phyloP scores from a whole-genome alignment of 2,888 invertebrate genomes.

The Trisateles emortualis region DNA sequence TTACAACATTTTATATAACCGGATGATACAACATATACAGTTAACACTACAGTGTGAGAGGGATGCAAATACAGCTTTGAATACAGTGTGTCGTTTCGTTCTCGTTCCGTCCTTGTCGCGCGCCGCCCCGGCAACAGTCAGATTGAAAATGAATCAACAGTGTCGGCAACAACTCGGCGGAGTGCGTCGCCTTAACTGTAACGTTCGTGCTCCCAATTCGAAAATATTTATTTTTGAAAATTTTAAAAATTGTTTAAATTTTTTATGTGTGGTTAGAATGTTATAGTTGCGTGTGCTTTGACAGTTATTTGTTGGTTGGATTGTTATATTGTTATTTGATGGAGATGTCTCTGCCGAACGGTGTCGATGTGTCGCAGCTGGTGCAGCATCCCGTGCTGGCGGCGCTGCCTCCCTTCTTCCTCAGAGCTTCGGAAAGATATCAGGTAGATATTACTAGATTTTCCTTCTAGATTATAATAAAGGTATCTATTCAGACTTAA shows the following conservation, averaged over 20 bases:
- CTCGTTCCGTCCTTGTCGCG: constrained; percentile 65
- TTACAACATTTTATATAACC: constrained; percentile 86
- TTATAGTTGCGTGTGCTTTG: constrained; percentile 29
- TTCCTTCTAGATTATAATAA: not conserved
- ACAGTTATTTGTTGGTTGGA: constrained; percentile 31
- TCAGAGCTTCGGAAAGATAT: constrained; percentile 96
- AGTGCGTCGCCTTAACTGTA: constrained; percentile 67
- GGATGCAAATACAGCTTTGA: constrained; percentile 66
- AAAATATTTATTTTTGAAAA: constrained; percentile 15
- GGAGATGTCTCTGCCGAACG: constrained; percentile 94
- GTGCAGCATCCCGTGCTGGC: constrained; percentile 95
- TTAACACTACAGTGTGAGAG: constrained; percentile 78
- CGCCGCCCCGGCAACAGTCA: constrained; percentile 71
- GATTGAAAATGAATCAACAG: constrained; percentile 82
- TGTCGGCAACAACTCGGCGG: constrained; percentile 72
- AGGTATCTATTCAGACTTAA: not conserved
- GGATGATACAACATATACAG: constrained; percentile 87
- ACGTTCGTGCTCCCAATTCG: constrained; percentile 47
- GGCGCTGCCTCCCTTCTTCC: constrained; percentile 94
- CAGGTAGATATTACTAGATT: constrained; percentile 83
- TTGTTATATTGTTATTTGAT: constrained; percentile 51
- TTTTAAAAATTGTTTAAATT: constrained; percentile 36
- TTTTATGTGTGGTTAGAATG: constrained; percentile 38
- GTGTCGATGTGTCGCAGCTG: constrained; percentile 94
- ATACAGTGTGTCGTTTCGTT: constrained; percentile 82